Conservation (phyloP, 2,113 vertebrate genomes). For the Dicaeum eximium region DNA sequence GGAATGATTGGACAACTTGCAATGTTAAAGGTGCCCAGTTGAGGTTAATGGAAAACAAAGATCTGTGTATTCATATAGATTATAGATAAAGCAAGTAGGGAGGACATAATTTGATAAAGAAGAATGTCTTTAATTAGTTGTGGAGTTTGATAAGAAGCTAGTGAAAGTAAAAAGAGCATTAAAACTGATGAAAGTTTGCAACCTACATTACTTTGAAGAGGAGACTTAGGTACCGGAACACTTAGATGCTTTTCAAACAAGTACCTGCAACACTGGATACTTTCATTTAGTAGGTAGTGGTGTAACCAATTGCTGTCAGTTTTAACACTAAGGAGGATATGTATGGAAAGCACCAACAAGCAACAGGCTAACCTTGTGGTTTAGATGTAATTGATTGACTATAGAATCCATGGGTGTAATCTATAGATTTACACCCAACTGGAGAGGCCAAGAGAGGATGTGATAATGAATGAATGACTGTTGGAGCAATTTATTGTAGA, state of each 20-base stretch:
- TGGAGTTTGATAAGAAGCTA: neutral
- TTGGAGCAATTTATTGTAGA: neutral
- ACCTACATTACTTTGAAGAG: neutral
- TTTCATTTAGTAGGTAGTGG: neutral
- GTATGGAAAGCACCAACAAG: neutral
- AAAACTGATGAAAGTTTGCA: neutral
- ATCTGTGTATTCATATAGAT: neutral
- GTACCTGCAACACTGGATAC: neutral
- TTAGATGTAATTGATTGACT: neutral
- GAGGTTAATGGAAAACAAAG: neutral
- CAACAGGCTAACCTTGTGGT: neutral
- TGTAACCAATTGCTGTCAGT: neutral
- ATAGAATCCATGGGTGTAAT: neutral
- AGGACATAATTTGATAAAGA: neutral
- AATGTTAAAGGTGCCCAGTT: neutral
- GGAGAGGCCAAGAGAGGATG: neutral
- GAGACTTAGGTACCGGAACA: neutral
- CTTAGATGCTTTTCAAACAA: neutral
- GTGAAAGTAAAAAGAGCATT: neutral
- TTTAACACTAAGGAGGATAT: neutral
- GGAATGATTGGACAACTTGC: neutral
- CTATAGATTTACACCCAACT: neutral
- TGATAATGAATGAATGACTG: neutral
- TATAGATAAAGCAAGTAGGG: neutral
- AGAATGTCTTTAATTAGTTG: neutral